A percentile compares a stretch with the other conserved stretches of the same genome.
phyloP scores from a whole-genome alignment of 2,888 invertebrate genomes.

The Rhagium mordax region DNA sequence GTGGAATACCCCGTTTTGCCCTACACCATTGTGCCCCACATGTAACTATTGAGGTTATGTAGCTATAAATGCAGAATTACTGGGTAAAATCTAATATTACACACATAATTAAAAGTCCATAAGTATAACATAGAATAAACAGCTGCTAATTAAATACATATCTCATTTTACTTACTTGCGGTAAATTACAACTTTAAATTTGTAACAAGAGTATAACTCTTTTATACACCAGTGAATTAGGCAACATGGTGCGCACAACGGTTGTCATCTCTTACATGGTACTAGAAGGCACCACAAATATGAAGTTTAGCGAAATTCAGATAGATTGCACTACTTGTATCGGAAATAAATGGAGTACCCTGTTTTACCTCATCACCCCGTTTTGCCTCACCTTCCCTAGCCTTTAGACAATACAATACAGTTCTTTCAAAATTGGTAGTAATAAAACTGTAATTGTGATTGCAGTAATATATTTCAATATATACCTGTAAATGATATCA shows the following conservation, averaged over 20 bases:
- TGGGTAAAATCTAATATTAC: not conserved
- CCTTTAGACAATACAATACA: too few species aligned
- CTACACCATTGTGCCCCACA: not conserved
- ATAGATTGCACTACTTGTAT: not conserved
- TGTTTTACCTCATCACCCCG: not conserved
- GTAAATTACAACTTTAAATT: not conserved
- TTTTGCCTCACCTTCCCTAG: not conserved
- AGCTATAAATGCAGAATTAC: not conserved
- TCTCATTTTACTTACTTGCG: not conserved
- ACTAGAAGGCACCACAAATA: not conserved
- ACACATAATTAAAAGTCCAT: not conserved
- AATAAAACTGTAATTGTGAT: too few species aligned
- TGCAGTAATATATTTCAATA: too few species aligned
- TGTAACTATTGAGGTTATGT: not conserved
- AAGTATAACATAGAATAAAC: not conserved
- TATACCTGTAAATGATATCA: too few species aligned
- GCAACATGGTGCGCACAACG: not conserved
- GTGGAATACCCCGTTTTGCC: not conserved
- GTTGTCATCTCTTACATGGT: not conserved
- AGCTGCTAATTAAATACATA: not conserved
- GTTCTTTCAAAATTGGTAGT: too few species aligned
- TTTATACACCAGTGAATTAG: not conserved
- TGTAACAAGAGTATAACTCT: not conserved
- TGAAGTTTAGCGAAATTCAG: not conserved
- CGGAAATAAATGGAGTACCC: not conserved